Evolutionary conservation across 2,888 invertebrate genomes (phyloP).

Genomic region (Phrixothrix hirtus): DNA sequence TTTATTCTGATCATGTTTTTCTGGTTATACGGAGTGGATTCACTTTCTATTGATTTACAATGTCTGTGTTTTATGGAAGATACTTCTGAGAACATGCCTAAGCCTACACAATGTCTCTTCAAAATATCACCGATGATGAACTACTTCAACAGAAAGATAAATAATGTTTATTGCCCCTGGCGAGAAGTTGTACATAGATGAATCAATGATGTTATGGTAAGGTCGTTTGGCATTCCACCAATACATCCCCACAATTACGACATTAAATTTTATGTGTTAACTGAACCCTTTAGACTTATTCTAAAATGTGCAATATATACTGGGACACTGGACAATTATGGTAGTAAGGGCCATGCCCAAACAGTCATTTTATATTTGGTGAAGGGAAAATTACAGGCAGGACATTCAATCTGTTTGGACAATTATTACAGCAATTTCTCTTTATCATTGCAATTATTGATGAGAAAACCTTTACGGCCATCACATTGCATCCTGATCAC

Average conservation of each 20-base stretch:
- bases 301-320: neutral
- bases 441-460: neutral
- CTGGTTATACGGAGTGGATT: no score
- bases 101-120: no score
- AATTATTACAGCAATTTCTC: neutral
- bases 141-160: no score
- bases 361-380: no score
- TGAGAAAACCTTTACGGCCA: neutral
- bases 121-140: neutral
- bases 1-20: no score
- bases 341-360: neutral
- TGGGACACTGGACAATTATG: neutral
- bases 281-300: neutral
- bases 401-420: neutral
- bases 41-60: conserved; percentile 1
- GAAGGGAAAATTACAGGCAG: neutral
- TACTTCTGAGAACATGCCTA: neutral
- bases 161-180: neutral
- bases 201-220: neutral
- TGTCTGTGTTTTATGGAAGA: neutral
- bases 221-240: neutral
- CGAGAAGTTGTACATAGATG: no score
- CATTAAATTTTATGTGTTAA: no score
- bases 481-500: conserved; percentile 1
- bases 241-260: no score